A percentile compares a stretch with the other conserved stretches of the same genome.
Conservation (phyloP, 2,113 vertebrate genomes). For the Tursiops truncatus region DNA sequence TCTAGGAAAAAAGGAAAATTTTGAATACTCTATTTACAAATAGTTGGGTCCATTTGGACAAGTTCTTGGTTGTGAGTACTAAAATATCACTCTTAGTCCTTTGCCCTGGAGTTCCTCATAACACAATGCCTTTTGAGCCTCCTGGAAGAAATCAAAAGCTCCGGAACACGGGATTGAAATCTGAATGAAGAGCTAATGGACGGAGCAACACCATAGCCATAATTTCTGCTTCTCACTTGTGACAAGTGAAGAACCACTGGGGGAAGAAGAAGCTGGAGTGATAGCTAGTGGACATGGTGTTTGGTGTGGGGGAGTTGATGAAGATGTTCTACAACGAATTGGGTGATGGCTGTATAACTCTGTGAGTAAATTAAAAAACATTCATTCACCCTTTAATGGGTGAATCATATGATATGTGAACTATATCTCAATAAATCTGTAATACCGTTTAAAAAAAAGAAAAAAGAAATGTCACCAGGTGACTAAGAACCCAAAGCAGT, state of each 20-base stretch:
- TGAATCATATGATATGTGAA: neutral
- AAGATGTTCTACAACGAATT: neutral
- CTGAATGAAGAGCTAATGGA: neutral
- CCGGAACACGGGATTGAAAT: neutral
- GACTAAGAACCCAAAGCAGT: neutral
- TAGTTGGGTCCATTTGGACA: neutral
- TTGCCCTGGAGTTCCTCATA: neutral
- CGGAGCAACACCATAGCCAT: neutral
- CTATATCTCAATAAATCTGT: neutral
- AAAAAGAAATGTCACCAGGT: neutral
- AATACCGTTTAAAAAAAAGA: neutral
- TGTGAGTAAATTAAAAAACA: neutral
- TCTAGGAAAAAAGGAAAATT: neutral
- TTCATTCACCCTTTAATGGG: neutral
- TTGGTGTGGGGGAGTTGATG: neutral
- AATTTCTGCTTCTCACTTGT: neutral
- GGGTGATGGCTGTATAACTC: neutral
- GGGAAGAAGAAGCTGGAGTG: neutral
- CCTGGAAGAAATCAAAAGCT: neutral
- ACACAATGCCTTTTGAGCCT: neutral
- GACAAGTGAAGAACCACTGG: neutral
- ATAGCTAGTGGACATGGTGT: too few relatives aligned
- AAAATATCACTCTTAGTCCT: neutral
- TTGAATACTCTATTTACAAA: neutral
- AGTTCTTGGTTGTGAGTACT: neutral